phyloP scores from a whole-genome alignment of 1,140 invertebrate species.

The Zophobas morio region DNA sequence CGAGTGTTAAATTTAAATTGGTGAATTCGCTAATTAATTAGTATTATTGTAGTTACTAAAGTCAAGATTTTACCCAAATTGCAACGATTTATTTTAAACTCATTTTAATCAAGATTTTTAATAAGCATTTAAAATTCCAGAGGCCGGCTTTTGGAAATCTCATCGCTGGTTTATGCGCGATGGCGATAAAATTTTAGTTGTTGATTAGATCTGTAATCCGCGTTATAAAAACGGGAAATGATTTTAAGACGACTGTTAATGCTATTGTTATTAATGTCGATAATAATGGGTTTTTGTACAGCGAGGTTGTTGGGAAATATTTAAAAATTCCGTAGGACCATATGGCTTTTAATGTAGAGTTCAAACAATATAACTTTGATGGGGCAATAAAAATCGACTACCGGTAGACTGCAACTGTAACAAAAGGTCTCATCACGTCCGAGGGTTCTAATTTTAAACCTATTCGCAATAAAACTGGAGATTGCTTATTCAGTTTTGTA shows the following conservation, averaged over 20 bases:
- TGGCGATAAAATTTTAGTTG: conserved; percentile 12
- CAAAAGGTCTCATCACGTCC: background rate
- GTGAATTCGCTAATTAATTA: conserved; percentile 12
- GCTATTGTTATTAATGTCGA: background rate
- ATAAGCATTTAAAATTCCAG: conserved; percentile 30
- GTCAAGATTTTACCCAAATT: conserved; percentile 13
- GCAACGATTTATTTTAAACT: conserved; percentile 20
- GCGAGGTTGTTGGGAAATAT: background rate
- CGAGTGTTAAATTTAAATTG: conserved; percentile 20
- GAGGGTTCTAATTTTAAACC: conserved; percentile 4
- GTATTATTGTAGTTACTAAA: background rate
- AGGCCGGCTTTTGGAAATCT: conserved; percentile 1
- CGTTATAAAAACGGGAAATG: conserved; percentile 5
- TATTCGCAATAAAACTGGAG: background rate
- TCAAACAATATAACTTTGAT: background rate
- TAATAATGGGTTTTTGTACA: background rate
- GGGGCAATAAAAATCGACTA: conserved; percentile 5
- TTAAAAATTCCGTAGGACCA: background rate
- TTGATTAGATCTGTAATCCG: conserved; percentile 10
- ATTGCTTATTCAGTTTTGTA: conserved; percentile 5
- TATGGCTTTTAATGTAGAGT: background rate
- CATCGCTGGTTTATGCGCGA: background rate
- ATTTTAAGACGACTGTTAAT: background rate
- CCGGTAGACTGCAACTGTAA: background rate
- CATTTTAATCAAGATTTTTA: conserved; percentile 11